Percentiles rank a stretch among this genome's conserved stretches.
These are phyloP conservation scores for Babylonia areolata DNA, from an alignment of 1,140 invertebrate genomes.

Conservation along the genomic window DNA sequence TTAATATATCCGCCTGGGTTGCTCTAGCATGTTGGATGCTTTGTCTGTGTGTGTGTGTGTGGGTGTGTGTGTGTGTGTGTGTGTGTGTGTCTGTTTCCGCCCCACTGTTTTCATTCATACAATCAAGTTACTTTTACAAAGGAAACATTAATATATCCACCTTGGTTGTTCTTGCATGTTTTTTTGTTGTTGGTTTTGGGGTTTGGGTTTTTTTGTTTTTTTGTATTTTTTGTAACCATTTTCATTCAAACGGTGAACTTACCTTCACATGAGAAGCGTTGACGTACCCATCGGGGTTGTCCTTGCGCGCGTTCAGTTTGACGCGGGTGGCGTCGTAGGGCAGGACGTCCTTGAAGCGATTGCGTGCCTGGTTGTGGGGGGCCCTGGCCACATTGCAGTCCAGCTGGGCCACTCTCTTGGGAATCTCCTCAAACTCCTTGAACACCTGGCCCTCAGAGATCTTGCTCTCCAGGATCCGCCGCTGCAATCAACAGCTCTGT, in stretches of 20 bases:
- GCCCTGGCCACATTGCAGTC: slow-evolving; percentile 83
- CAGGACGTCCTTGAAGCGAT: slow-evolving; percentile 83
- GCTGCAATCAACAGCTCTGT: slow-evolving; percentile 82
- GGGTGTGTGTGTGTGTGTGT: too few relatives aligned
- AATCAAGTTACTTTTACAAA: too few relatives aligned
- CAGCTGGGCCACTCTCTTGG: slow-evolving; percentile 84
- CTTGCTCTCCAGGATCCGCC: slow-evolving; percentile 87
- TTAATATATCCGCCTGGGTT: too few relatives aligned
- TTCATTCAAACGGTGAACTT: slow-evolving; percentile 46
- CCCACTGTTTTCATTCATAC: too few relatives aligned
- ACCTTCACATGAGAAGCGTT: slow-evolving; percentile 92
- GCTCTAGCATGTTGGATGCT: too few relatives aligned
- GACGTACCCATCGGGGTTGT: slow-evolving; percentile 90
- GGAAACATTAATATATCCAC: too few relatives aligned
- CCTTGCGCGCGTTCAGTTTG: slow-evolving; percentile 83
- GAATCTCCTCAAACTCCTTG: slow-evolving; percentile 91
- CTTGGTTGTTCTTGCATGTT: too few relatives aligned
- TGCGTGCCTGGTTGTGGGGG: slow-evolving; percentile 76
- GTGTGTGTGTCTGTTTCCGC: too few relatives aligned
- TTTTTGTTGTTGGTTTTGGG: neutral
- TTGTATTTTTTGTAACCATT: neutral
- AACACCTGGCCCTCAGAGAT: slow-evolving; percentile 88
- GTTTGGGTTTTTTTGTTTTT: neutral
- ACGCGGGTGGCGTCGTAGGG: slow-evolving; percentile 93
- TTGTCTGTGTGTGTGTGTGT: too few relatives aligned